Conservation (phyloP, 2,113 vertebrate genomes). For the Sturnira hondurensis region DNA sequence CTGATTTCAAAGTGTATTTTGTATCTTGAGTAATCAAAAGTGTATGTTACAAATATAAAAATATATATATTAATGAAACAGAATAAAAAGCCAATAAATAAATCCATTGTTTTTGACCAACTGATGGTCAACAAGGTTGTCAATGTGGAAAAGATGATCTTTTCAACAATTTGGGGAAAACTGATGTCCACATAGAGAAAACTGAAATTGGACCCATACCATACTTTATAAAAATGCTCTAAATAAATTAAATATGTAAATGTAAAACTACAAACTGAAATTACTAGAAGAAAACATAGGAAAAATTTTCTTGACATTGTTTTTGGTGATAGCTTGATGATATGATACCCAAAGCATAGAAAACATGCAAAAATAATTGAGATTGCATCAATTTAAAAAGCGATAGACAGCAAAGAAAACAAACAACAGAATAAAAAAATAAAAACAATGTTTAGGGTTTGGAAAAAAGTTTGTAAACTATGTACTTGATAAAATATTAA, state of each 20-base stretch:
- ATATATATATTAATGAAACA: not conserved
- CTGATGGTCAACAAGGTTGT: not conserved
- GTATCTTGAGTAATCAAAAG: too few relatives aligned
- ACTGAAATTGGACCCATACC: too few relatives aligned
- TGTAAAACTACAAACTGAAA: too few relatives aligned
- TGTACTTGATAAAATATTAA: not conserved
- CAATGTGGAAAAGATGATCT: not conserved
- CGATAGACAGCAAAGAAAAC: not conserved
- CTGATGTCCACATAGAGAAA: not conserved
- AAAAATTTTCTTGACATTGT: too few relatives aligned
- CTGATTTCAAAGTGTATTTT: too few relatives aligned
- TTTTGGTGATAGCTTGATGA: too few relatives aligned
- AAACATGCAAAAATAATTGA: not conserved
- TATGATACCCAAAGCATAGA: not conserved
- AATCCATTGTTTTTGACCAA: not conserved
- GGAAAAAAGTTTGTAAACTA: not conserved
- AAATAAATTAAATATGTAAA: too few relatives aligned
- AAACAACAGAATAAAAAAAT: not conserved
- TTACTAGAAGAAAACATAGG: too few relatives aligned
- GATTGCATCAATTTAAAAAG: not conserved
- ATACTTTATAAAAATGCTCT: too few relatives aligned
- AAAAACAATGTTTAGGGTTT: not conserved
- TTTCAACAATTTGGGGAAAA: not conserved
- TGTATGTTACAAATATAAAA: too few relatives aligned
- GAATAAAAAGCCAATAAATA: not conserved